These are phyloP conservation scores for Melipona beecheii DNA, from an alignment of 2,888 invertebrate genomes.

Conservation along the genomic window DNA sequence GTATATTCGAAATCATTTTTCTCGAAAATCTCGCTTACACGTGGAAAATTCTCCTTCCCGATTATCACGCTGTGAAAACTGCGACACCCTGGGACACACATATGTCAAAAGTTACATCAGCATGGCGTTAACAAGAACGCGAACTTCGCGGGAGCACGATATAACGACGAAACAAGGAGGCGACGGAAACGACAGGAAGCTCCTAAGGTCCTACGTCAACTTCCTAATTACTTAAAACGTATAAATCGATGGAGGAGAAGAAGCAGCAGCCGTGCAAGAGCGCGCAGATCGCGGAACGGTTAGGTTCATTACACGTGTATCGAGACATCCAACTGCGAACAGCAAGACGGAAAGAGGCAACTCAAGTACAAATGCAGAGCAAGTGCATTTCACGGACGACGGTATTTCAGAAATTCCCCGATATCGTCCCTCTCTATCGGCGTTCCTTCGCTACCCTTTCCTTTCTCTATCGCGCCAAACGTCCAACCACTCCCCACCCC, in stretches of 20 bases:
- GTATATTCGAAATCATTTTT: too few species aligned
- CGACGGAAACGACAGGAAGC: background rate
- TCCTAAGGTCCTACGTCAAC: background rate
- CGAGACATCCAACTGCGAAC: constrained; percentile 13
- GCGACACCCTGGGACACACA: background rate
- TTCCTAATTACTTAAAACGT: constrained; percentile 13
- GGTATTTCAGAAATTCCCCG: constrained; percentile 74
- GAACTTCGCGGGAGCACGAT: background rate
- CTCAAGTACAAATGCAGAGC: constrained; percentile 69
- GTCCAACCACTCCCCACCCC: background rate
- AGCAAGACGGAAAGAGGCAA: constrained; percentile 50
- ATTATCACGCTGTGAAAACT: too few species aligned
- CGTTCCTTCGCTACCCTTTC: constrained; percentile 56
- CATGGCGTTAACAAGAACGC: background rate
- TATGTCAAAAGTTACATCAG: background rate
- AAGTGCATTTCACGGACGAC: constrained; percentile 72
- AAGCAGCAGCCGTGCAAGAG: background rate
- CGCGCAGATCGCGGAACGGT: background rate
- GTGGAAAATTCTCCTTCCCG: too few species aligned
- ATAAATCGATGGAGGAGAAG: constrained; percentile 5
- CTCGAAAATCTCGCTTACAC: too few species aligned
- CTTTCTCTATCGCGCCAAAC: constrained; percentile 58
- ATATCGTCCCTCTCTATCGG: constrained; percentile 63
- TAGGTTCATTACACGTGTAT: constrained; percentile 1
- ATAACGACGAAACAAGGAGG: background rate